phyloP scores from a whole-genome alignment of 1,140 invertebrate genomes.

The Anthonomus grandis region DNA sequence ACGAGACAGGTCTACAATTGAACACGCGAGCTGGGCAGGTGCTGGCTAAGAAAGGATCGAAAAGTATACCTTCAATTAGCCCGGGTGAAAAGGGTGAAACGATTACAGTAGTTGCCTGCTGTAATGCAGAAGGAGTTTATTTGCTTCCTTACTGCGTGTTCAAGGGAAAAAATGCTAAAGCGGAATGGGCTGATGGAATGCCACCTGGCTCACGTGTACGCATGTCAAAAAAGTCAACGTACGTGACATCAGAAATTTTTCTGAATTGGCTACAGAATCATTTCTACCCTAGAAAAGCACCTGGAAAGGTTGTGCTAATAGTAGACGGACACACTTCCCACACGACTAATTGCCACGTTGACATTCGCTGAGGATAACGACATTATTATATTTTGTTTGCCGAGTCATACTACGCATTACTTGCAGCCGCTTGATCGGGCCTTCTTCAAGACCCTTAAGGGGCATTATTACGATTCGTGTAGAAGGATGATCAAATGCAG shows the following conservation, averaged over 20 bases:
- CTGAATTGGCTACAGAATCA: conserved; percentile 41
- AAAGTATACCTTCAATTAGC: conserved; percentile 24
- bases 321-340: conserved; percentile 49
- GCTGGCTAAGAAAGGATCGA: conserved; percentile 41
- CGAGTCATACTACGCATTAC: conserved; percentile 38
- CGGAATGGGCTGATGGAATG: conserved; percentile 44
- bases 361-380: conserved; percentile 35
- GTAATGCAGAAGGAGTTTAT: conserved; percentile 26
- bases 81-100: conserved; percentile 36
- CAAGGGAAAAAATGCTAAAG: conserved; percentile 43
- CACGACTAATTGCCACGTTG: conserved; percentile 31
- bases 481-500: conserved; percentile 14
- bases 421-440: conserved; percentile 38
- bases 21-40: conserved; percentile 39
- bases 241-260: conserved; percentile 46
- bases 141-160: conserved; percentile 36
- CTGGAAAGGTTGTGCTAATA: conserved; percentile 45
- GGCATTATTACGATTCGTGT: conserved; percentile 20
- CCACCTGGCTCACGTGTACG: conserved; percentile 40
- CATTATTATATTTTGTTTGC: conserved; percentile 37
- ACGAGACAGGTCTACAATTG: conserved; percentile 36
- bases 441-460: conserved; percentile 42
- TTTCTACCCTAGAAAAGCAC: conserved; percentile 44
- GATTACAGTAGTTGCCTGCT: conserved; percentile 34
- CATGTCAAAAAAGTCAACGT: conserved; percentile 45